Conservation (phyloP, 2,888 invertebrate species). For the Vesta saturnalis region DNA sequence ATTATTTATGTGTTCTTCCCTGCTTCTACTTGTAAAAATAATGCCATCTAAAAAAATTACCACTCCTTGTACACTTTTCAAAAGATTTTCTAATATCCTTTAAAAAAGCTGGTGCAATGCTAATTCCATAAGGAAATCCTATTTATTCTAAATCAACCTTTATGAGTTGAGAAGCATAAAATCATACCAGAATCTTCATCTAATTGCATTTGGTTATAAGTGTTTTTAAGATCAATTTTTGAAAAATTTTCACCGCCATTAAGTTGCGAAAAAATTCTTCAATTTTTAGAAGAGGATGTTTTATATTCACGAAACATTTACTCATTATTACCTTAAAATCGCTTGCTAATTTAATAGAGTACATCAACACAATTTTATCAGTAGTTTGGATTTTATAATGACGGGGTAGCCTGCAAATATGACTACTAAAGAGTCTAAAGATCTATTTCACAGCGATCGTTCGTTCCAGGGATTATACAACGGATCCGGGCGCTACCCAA, state of each 20-base stretch:
- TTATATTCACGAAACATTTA: too few species aligned
- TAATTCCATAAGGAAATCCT: too few species aligned
- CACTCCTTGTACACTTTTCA: background rate
- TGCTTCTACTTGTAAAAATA: background rate
- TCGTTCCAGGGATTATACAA: too few species aligned
- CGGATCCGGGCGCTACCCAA: too few species aligned
- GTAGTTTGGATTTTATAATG: too few species aligned
- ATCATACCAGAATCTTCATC: background rate
- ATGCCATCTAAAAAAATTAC: conserved; percentile 14
- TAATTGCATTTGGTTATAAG: background rate
- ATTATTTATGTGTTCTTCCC: background rate
- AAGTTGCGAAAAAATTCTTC: background rate
- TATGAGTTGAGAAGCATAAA: background rate
- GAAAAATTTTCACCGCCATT: conserved; percentile 1
- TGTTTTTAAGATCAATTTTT: background rate
- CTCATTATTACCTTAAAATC: too few species aligned
- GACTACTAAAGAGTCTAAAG: too few species aligned
- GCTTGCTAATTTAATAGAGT: too few species aligned
- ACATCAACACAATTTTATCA: too few species aligned
- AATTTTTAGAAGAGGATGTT: background rate
- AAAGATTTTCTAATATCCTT: conserved; percentile 1
- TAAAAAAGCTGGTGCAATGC: conserved; percentile 2
- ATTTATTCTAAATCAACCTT: background rate
- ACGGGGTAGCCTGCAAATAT: too few species aligned
- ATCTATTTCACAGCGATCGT: too few species aligned